Percentiles rank a stretch among this genome's conserved stretches.
Evolutionary conservation across 2,888 invertebrate species (phyloP).

Genomic region (Strigamia maritima): DNA sequence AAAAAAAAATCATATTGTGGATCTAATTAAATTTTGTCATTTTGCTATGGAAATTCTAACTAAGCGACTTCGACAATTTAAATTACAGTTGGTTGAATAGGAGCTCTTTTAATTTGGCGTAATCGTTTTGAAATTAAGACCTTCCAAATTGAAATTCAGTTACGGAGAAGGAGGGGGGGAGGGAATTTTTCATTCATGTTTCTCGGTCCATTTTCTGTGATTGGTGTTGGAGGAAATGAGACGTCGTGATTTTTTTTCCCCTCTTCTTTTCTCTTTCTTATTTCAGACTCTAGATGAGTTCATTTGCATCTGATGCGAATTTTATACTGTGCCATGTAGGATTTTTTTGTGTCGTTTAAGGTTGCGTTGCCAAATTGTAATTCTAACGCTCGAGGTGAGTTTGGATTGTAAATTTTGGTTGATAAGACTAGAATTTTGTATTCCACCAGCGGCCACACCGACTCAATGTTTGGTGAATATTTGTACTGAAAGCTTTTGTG

Average conservation of each 20-base stretch:
- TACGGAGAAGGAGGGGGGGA: background rate
- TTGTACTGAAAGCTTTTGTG: conserved; percentile 1
- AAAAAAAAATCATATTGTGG: background rate
- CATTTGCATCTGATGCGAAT: conserved; percentile 31
- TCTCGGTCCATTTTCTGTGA: conserved; percentile 32
- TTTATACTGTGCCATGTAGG: conserved; percentile 6
- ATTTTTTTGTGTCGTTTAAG: conserved; percentile 25
- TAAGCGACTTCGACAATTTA: conserved; percentile 5
- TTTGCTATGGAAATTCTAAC: background rate
- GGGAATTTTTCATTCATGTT: conserved; percentile 24
- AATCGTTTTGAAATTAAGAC: conserved; percentile 34
- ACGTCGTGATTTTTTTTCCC: background rate
- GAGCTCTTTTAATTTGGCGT: conserved; percentile 18
- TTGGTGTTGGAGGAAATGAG: conserved; percentile 32
- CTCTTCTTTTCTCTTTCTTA: background rate
- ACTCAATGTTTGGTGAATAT: conserved; percentile 22
- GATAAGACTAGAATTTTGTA: conserved; percentile 29
- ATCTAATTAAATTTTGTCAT: background rate
- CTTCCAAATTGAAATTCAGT: conserved; percentile 22
- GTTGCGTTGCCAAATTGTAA: conserved; percentile 34
- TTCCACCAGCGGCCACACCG: conserved; percentile 11
- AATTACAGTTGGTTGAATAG: conserved; percentile 12
- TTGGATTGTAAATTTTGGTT: conserved; percentile 27
- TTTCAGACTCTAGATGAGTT: conserved; percentile 26
- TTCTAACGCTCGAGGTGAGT: conserved; percentile 30